Evolutionary conservation across 2,888 invertebrate genomes (phyloP).

Genomic region (Microctonus hyperodae): DNA sequence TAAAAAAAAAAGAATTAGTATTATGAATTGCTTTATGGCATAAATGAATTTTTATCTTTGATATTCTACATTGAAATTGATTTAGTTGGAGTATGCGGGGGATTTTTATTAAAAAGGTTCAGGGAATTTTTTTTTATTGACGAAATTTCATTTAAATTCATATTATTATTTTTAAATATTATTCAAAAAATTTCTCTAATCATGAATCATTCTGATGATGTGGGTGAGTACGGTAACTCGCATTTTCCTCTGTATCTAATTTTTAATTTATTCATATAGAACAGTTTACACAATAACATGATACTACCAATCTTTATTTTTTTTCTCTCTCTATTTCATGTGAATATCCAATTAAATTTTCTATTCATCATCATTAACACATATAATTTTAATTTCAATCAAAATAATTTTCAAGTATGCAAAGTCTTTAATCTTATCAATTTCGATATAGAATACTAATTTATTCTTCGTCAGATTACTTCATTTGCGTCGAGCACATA

Average conservation of each 20-base stretch:
- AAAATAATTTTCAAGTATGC: constrained; percentile 11
- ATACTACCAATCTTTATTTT: no score
- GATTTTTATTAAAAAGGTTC: constrained; percentile 49
- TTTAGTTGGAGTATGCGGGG: constrained; percentile 45
- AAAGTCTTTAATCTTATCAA: constrained; percentile 51
- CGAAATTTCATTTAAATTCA: background rate
- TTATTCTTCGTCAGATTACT: constrained; percentile 36
- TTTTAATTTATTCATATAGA: background rate
- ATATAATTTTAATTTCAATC: no score
- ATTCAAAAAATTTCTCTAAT: background rate
- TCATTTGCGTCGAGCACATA: constrained; percentile 24
- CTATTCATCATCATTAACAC: no score
- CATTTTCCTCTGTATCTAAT: background rate
- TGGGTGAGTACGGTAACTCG: constrained; percentile 4
- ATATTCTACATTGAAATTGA: constrained; percentile 61
- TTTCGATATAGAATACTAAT: constrained; percentile 60
- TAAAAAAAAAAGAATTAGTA: background rate
- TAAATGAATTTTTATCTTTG: constrained; percentile 41
- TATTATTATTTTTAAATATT: background rate
- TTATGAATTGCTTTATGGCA: constrained; percentile 1
- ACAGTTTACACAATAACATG: no score
- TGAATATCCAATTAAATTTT: no score
- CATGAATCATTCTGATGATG: background rate
- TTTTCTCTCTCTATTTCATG: no score
- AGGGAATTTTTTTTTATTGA: constrained; percentile 47